These are phyloP conservation scores for Caenorhabditis drosophilae DNA, from an alignment of 2,888 invertebrate species.

Conservation along the genomic window DNA sequence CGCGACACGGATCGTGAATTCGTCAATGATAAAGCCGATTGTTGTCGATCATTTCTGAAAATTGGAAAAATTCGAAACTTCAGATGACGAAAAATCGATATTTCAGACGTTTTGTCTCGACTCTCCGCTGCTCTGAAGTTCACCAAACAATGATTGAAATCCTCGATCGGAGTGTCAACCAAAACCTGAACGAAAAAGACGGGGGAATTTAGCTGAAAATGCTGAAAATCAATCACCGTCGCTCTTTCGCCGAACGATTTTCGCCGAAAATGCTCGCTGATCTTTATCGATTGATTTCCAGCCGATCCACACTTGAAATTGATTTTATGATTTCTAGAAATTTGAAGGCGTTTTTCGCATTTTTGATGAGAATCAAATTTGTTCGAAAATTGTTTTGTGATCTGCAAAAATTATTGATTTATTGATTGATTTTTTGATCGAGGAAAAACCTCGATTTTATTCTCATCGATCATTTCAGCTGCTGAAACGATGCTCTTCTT, in stretches of 20 bases:
- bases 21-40: no score
- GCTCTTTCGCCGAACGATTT: slow-evolving; percentile 19
- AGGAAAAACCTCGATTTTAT: neutral
- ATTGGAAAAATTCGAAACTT: neutral
- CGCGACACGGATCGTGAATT: slow-evolving; percentile 22
- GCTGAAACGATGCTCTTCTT: slow-evolving; percentile 5
- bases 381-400: neutral
- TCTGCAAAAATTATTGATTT: slow-evolving; percentile 1
- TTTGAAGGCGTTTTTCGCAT: neutral
- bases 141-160: slow-evolving; percentile 16
- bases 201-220: neutral
- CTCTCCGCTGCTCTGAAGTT: neutral
- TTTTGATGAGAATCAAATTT: neutral
- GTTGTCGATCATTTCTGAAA: neutral
- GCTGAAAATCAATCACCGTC: slow-evolving; percentile 7
- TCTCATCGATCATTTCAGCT: neutral
- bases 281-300: slow-evolving; percentile 2
- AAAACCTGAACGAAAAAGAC: slow-evolving; percentile 16
- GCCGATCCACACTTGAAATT: slow-evolving; percentile 8
- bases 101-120: neutral
- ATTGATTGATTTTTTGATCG: neutral
- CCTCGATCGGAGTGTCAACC: slow-evolving; percentile 25
- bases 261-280: slow-evolving; percentile 13
- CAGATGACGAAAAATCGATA: no score
- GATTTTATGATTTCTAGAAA: neutral